Evolutionary conservation across 1,140 invertebrate species (phyloP), one percentile per base, ranked within the genome.

Genomic region (Cotesia chilonis): DNA sequence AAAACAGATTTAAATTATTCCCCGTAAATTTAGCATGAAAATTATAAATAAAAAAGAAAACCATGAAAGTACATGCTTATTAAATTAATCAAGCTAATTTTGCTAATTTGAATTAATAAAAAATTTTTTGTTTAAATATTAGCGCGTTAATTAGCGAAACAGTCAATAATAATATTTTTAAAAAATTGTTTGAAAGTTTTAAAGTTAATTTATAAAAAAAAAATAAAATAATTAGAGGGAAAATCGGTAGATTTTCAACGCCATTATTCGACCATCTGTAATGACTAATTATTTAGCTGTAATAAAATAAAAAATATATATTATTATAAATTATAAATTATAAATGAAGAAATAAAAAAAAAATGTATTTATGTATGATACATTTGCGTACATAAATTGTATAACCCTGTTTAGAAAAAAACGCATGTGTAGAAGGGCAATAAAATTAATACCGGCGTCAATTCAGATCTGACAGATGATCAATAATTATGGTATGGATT

Each of bases 51-150:
- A 47, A 84, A 84, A 85, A 77, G 84, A 78, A 86, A 85, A 80
- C 82, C 82, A 85, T 86, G 84, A 86, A 86, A 86, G 84, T 86
- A 86, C 78, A 79, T 81, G 83, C 81, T 84, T 85, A 78, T 82
- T 81, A 77, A 69, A 80, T 70, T 77, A 77, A 78, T 78, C 71
- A 59, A 72, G 74, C 72, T 55, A 76, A 79, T 77, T 79, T 63
- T 66, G 65, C 63, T 57, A 78, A 74, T 72, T 75, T 75, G 4
- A 54, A 17, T 65, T 1, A 54, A 41, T 71, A 63, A 28, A 52
- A 37, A 69, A 72, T 28, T 28, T 28, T 28, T 28, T 28, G 1
- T 28, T 28, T 28, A 28, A 28, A 28, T 28, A 28, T 28, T 28
- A 28, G 28, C 28, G 1, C 28, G 28, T 28, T 64, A 63, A 28